A percentile compares a stretch with the other conserved stretches of the same genome.
phyloP scores from a whole-genome alignment of 2,888 invertebrate species.

The Sarcophaga variegata region DNA sequence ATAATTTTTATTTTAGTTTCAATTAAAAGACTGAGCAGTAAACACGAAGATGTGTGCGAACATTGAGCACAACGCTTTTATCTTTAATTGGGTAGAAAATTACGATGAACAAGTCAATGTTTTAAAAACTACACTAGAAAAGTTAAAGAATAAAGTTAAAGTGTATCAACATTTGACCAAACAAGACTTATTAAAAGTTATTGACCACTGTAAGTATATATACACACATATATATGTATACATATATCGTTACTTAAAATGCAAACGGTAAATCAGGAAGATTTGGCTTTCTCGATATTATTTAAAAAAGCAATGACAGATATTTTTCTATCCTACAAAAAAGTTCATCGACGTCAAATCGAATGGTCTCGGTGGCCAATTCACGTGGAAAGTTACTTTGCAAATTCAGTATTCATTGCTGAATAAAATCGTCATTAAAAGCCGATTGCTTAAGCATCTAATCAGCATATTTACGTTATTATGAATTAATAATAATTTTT shows the following conservation, averaged over 20 bases:
- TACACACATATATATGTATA: background rate
- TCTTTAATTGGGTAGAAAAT: slow-evolving; percentile 62
- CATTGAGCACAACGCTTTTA: slow-evolving; percentile 47
- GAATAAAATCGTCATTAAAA: too few relatives aligned
- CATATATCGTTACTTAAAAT: background rate
- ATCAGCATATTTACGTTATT: too few relatives aligned
- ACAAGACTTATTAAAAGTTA: slow-evolving; percentile 3
- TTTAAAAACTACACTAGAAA: slow-evolving; percentile 33
- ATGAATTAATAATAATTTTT: background rate
- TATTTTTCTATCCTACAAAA: too few relatives aligned
- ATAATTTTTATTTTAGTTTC: too few relatives aligned
- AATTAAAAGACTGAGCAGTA: background rate
- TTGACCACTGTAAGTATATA: slow-evolving; percentile 47
- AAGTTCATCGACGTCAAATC: too few relatives aligned
- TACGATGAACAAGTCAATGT: slow-evolving; percentile 35
- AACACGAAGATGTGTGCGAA: background rate
- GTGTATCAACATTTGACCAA: slow-evolving; percentile 34
- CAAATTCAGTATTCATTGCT: too few relatives aligned
- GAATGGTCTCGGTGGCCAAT: too few relatives aligned
- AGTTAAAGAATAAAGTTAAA: slow-evolving; percentile 45
- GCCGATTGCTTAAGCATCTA: too few relatives aligned
- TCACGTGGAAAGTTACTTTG: too few relatives aligned
- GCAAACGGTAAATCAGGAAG: background rate
- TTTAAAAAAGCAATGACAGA: too few relatives aligned
- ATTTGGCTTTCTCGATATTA: too few relatives aligned